Conservation (phyloP, 1,140 invertebrate species). For the Danaus melanippus region DNA sequence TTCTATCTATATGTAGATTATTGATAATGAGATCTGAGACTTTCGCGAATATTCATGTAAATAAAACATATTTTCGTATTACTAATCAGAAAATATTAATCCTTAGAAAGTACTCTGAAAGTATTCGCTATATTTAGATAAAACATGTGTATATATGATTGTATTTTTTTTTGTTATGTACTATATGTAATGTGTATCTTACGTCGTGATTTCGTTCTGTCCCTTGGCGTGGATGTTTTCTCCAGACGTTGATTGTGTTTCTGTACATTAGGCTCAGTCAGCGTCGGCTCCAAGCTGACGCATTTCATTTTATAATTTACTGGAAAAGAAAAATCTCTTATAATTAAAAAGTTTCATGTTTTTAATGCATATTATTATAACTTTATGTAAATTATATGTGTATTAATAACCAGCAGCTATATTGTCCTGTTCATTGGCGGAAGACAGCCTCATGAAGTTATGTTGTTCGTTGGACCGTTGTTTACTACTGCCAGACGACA, state of each 20-base stretch:
- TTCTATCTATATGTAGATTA: background rate
- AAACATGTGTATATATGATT: too few relatives aligned
- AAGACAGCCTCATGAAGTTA: conserved; percentile 50
- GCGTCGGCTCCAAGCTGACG: conserved; percentile 68
- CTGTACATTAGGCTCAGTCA: conserved; percentile 70
- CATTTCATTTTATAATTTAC: conserved; percentile 64
- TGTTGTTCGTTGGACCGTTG: conserved; percentile 46
- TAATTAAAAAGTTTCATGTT: background rate
- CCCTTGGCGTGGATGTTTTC: conserved; percentile 42
- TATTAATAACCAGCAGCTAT: conserved; percentile 44
- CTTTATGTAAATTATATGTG: too few relatives aligned
- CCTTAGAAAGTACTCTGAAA: too few relatives aligned
- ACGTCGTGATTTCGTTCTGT: conserved; percentile 61
- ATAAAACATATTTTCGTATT: too few relatives aligned
- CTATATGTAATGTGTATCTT: conserved; percentile 18
- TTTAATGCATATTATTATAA: too few relatives aligned
- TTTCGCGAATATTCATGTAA: background rate
- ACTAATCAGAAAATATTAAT: too few relatives aligned
- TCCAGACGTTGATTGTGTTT: conserved; percentile 70
- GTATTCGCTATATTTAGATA: too few relatives aligned
- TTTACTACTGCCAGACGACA: conserved; percentile 48
- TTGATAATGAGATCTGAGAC: background rate
- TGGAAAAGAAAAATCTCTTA: conserved; percentile 22
- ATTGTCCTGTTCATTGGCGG: conserved; percentile 56
- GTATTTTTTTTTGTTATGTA: too few relatives aligned